Evolutionary conservation across 2,113 vertebrate genomes (phyloP).

Genomic region (Illadopsis cleaveri): DNA sequence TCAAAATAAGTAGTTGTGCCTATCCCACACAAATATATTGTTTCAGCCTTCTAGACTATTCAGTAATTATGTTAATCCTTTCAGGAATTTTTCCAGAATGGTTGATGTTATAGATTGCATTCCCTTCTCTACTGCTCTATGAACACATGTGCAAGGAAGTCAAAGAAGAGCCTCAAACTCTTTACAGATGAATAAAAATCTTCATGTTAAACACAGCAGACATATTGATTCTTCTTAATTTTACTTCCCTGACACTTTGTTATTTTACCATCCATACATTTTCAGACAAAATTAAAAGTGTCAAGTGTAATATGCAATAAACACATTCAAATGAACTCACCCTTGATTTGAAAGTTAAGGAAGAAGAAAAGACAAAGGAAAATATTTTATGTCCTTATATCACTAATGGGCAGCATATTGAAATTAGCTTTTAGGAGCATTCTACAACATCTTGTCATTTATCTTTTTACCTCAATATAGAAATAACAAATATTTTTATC

Average conservation of each 20-base stretch:
- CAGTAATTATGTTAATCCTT: neutral
- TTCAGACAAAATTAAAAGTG: neutral
- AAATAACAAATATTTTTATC: neutral
- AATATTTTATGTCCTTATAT: neutral
- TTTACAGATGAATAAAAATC: neutral
- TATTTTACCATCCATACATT: neutral
- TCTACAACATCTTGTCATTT: neutral
- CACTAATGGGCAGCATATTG: neutral
- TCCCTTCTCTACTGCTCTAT: neutral
- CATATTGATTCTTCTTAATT: conserved; percentile 4
- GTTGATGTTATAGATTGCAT: neutral
- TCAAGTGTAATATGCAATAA: neutral
- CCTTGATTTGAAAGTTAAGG: conserved; percentile 6
- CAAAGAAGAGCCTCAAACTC: neutral
- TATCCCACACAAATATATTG: neutral
- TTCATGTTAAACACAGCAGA: neutral
- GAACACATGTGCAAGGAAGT: neutral
- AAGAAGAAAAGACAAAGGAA: neutral
- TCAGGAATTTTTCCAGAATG: neutral
- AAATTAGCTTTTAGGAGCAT: neutral
- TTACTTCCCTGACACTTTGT: neutral
- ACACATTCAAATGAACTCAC: neutral
- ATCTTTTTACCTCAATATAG: neutral
- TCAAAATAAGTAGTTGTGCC: neutral
- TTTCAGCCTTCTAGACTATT: neutral